Evolutionary conservation across 2,888 invertebrate species (phyloP).

Genomic region (Nymphalis c-album): DNA sequence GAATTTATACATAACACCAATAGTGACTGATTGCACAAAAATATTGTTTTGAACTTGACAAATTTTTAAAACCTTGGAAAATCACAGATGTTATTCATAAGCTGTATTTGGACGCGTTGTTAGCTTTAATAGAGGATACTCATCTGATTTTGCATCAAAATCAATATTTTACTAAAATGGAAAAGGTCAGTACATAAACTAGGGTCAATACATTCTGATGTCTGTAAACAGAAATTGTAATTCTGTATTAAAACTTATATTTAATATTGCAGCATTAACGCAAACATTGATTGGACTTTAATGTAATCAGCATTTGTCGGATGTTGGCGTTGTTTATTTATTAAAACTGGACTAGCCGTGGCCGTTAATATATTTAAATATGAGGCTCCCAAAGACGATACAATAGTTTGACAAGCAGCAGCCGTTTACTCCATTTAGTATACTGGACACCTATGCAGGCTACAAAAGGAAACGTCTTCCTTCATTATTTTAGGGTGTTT

Average conservation of each 20-base stretch:
- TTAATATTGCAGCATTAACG: slow-evolving; percentile 80
- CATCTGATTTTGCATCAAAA: slow-evolving; percentile 43
- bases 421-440: slow-evolving; percentile 52
- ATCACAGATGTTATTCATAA: slow-evolving; percentile 43
- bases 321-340: slow-evolving; percentile 75
- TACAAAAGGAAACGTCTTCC: slow-evolving; percentile 54
- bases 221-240: slow-evolving; percentile 62
- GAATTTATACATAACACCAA: slow-evolving; percentile 68
- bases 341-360: slow-evolving; percentile 64
- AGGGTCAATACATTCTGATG: slow-evolving; percentile 70
- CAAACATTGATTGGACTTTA: slow-evolving; percentile 77
- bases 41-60: slow-evolving; percentile 45
- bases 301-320: slow-evolving; percentile 72
- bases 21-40: slow-evolving; percentile 62
- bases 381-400: slow-evolving; percentile 59
- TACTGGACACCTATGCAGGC: slow-evolving; percentile 48
- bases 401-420: slow-evolving; percentile 56
- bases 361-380: slow-evolving; percentile 67
- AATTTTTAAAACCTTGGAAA: slow-evolving; percentile 44
- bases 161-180: slow-evolving; percentile 41
- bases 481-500: slow-evolving; percentile 78
- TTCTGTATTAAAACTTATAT: slow-evolving; percentile 79
- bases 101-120: slow-evolving; percentile 49
- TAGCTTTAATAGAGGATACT: slow-evolving; percentile 51
- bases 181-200: slow-evolving; percentile 76